phyloP scores from a whole-genome alignment of 2,113 vertebrate genomes.

The Entosphenus tridentatus region DNA sequence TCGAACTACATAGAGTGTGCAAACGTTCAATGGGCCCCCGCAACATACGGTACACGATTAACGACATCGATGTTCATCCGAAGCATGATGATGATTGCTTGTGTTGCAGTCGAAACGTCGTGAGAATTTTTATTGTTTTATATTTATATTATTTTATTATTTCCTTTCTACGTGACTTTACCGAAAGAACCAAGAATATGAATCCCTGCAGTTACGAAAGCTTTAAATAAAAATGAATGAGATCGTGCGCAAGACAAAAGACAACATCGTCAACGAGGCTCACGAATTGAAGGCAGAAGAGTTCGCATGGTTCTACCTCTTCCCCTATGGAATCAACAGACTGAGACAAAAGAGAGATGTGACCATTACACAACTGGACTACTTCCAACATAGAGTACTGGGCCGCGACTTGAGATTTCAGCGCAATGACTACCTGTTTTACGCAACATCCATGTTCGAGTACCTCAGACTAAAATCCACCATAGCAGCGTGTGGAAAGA shows the following conservation, averaged over 20 bases:
- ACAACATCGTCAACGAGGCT: background rate
- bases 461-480: background rate
- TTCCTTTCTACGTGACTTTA: no score
- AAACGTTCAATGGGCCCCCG: no score
- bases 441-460: background rate
- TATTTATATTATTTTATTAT: no score
- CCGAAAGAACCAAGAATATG: no score
- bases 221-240: background rate
- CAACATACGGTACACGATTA: no score
- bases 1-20: no score
- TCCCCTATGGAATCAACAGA: slow-evolving; percentile 1
- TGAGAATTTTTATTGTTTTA: no score
- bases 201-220: no score
- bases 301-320: slow-evolving; percentile 4
- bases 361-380: background rate
- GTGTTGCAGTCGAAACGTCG: no score
- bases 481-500: background rate
- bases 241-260: background rate
- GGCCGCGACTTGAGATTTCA: background rate
- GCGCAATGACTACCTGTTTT: background rate
- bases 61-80: no score
- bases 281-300: background rate
- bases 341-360: background rate
- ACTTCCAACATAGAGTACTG: background rate
- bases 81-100: no score